These are phyloP conservation scores for Drosophila kepulauana DNA, from an alignment of 1,140 invertebrate genomes.

Conservation along the genomic window DNA sequence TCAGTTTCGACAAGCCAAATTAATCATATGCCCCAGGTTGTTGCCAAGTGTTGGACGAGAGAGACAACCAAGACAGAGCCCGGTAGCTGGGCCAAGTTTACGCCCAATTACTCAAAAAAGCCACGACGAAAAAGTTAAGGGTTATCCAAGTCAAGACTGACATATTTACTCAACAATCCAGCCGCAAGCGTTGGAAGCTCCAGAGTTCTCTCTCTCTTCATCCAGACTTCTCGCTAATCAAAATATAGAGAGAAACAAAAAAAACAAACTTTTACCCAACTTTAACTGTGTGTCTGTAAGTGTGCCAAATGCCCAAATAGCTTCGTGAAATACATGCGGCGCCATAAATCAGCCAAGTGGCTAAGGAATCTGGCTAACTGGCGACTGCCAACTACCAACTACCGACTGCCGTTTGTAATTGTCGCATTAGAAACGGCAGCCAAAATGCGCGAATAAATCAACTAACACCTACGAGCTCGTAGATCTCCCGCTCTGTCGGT, in stretches of 20 bases:
- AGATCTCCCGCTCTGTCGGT: background rate
- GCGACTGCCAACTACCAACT: conserved; percentile 44
- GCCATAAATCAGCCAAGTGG: conserved; percentile 78
- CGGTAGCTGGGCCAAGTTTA: conserved; percentile 59
- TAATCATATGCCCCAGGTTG: conserved; percentile 66
- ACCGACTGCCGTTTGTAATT: conserved; percentile 58
- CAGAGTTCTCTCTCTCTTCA: conserved; percentile 35
- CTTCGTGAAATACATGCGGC: conserved; percentile 67
- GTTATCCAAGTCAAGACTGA: conserved; percentile 56
- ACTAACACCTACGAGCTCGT: conserved; percentile 50
- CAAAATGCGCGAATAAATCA: conserved; percentile 77
- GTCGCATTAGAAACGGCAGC: conserved; percentile 80
- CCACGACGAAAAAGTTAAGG: conserved; percentile 13
- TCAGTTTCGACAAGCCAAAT: conserved; percentile 70
- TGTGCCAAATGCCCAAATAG: conserved; percentile 77
- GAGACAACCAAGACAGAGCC: background rate
- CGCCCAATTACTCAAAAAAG: conserved; percentile 69
- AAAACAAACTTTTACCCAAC: conserved; percentile 56
- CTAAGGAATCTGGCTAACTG: conserved; percentile 65
- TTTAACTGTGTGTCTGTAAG: conserved; percentile 53
- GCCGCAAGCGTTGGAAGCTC: conserved; percentile 38
- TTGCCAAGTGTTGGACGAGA: conserved; percentile 11
- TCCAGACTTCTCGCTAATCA: conserved; percentile 43
- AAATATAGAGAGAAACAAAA: too few species aligned
- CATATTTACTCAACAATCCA: conserved; percentile 78